Evolutionary conservation across 2,888 invertebrate genomes (phyloP).

Genomic region (Leptinotarsa rubiginosa): DNA sequence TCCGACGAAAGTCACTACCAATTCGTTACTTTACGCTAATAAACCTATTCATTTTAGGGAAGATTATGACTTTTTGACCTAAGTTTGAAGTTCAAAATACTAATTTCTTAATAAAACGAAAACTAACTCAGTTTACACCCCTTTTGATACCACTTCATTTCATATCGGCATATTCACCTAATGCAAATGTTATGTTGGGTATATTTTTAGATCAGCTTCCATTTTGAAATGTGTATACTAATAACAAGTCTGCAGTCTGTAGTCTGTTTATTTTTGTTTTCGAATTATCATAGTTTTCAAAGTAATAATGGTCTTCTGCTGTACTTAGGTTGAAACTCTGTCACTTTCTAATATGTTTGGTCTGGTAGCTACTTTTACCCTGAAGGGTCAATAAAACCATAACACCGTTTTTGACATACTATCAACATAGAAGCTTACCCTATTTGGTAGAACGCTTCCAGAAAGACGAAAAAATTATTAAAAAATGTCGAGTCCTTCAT

Average conservation of each 20-base stretch:
- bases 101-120: not conserved
- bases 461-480: constrained; percentile 1
- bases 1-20: not conserved
- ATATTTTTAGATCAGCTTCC: constrained; percentile 18
- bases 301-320: not conserved
- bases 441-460: constrained; percentile 7
- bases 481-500: not conserved
- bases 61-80: not conserved
- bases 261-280: constrained; percentile 14
- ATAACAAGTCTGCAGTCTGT: constrained; percentile 6
- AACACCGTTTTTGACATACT: constrained; percentile 12
- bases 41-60: not conserved
- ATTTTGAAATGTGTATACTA: constrained; percentile 18
- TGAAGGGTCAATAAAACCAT: constrained; percentile 16
- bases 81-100: not conserved
- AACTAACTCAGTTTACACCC: not conserved
- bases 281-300: not conserved
- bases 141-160: not conserved
- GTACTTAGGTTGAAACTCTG: not conserved
- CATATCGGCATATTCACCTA: not conserved
- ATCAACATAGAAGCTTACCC: constrained; percentile 5
- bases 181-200: constrained; percentile 16
- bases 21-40: not conserved
- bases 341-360: constrained; percentile 9
- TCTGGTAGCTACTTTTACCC: not conserved